These are phyloP conservation scores for Pherbina coryleti DNA, from an alignment of 2,888 invertebrate species.

Conservation along the genomic window DNA sequence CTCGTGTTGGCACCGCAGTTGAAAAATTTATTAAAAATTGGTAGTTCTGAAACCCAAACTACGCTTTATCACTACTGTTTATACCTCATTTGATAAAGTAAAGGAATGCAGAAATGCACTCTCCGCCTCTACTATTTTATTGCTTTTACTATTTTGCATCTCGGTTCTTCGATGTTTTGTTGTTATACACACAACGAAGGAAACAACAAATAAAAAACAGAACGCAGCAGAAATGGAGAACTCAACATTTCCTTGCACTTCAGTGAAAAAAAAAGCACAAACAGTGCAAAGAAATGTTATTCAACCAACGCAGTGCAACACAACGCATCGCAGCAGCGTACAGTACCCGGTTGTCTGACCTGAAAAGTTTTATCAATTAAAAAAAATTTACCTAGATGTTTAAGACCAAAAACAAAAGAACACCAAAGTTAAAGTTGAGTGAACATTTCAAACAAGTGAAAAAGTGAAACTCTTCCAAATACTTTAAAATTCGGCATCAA, in stretches of 20 bases:
- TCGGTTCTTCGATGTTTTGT: background rate
- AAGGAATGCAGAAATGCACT: background rate
- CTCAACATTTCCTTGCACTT: background rate
- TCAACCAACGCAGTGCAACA: conserved; percentile 9
- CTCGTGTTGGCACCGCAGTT: too few species aligned
- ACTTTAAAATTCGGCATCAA: background rate
- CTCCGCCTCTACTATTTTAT: background rate
- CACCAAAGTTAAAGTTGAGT: background rate
- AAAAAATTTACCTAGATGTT: background rate
- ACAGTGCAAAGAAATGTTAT: conserved; percentile 2
- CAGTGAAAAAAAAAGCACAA: background rate
- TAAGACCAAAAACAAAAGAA: background rate
- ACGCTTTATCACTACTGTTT: background rate
- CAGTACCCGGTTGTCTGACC: conserved; percentile 7
- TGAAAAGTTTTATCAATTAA: conserved; percentile 14
- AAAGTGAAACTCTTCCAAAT: background rate
- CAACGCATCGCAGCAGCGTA: background rate
- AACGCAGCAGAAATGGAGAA: background rate
- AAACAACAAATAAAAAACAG: background rate
- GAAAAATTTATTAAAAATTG: too few species aligned
- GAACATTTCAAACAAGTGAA: background rate
- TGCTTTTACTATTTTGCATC: background rate
- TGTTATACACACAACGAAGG: background rate
- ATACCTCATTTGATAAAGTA: background rate
- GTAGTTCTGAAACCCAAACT: too few species aligned